Conservation (phyloP, 1,140 invertebrate genomes). For the Drosophila pachea region DNA sequence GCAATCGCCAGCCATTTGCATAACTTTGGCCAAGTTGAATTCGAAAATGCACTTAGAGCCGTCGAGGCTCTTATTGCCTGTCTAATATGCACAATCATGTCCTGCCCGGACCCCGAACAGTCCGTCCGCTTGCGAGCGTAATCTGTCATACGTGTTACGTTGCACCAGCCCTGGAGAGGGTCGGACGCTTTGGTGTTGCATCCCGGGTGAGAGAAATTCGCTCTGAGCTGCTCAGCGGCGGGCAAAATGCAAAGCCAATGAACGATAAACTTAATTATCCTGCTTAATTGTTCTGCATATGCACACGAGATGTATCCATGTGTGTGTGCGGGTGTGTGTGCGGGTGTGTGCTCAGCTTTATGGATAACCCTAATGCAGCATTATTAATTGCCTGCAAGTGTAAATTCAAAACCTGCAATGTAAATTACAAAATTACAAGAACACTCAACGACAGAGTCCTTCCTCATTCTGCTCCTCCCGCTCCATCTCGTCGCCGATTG, state of each 20-base stretch:
- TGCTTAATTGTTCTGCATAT: conserved; percentile 71
- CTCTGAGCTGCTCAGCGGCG: not conserved
- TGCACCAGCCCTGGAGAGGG: not conserved
- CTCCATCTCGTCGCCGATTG: not conserved
- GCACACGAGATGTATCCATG: conserved; percentile 4
- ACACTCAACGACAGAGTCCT: conserved; percentile 13
- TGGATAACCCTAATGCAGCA: conserved; percentile 76
- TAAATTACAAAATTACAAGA: conserved; percentile 74
- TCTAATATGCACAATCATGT: conserved; percentile 47
- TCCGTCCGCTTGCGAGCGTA: conserved; percentile 16
- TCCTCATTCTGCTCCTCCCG: no score
- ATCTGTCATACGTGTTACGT: conserved; percentile 47
- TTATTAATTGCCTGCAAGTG: conserved; percentile 78
- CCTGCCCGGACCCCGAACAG: not conserved
- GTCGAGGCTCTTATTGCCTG: conserved; percentile 15
- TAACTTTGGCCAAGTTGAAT: conserved; percentile 24
- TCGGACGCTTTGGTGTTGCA: not conserved
- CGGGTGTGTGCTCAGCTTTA: conserved; percentile 32
- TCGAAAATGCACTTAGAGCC: conserved; percentile 45
- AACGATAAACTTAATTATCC: conserved; percentile 78
- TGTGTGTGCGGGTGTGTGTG: conserved; percentile 45
- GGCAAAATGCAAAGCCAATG: conserved; percentile 61
- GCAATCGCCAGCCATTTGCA: conserved; percentile 19
- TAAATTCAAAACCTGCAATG: conserved; percentile 75
- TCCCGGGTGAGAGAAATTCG: not conserved